phyloP scores from a whole-genome alignment of 2,113 vertebrate species.

The Corapipo altera region DNA sequence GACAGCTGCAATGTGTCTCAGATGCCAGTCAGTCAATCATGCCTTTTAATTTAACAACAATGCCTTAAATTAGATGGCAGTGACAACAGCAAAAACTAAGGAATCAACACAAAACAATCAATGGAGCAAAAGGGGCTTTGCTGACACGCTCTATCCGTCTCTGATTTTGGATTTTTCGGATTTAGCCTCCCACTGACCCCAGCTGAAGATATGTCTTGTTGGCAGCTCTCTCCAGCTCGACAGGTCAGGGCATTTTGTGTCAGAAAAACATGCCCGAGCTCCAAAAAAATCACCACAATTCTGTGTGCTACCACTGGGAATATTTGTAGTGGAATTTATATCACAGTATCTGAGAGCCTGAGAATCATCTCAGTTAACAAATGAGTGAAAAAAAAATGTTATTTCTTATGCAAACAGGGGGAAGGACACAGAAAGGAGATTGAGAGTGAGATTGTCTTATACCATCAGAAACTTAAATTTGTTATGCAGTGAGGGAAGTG shows the following conservation, averaged over 20 bases:
- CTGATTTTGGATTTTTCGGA: background rate
- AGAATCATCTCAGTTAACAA: background rate
- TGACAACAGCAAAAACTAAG: constrained; percentile 19
- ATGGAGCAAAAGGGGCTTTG: background rate
- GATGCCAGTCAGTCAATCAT: constrained; percentile 34
- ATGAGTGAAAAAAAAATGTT: background rate
- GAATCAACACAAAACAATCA: background rate
- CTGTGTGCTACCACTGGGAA: background rate
- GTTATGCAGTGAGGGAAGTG: background rate
- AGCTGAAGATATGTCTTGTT: background rate
- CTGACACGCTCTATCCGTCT: constrained; percentile 4
- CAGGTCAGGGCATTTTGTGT: background rate
- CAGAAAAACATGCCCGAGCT: background rate
- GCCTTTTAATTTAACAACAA: constrained; percentile 46
- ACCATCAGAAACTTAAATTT: background rate
- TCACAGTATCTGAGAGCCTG: background rate
- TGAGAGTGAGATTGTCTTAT: background rate
- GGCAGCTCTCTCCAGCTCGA: background rate
- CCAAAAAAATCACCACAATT: background rate
- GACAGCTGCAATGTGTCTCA: constrained; percentile 52
- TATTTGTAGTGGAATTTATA: background rate
- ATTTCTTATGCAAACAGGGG: background rate
- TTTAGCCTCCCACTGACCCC: background rate
- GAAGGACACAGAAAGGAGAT: background rate
- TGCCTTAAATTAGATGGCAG: constrained; percentile 39